Evolutionary conservation across 2,888 invertebrate genomes (phyloP), one percentile per base, ranked within the genome.

Genomic region (Tinea semifulvella): DNA sequence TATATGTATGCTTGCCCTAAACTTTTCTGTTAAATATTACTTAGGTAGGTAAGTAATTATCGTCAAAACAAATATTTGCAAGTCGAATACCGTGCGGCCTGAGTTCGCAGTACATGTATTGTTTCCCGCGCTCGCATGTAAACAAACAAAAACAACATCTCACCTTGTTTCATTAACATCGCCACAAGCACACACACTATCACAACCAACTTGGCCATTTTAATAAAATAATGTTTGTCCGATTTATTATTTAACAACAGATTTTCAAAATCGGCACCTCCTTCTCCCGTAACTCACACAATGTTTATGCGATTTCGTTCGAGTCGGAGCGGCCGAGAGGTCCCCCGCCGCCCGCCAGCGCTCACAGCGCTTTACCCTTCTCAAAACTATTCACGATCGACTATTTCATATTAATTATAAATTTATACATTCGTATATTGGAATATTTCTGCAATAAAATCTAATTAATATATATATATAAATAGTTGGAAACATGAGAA

Each of bases 151-250:
- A 45, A 28, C 18, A 18, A 18, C 10, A 18, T 17, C 76, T 66
- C 51, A 79, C 79, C 76, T 52, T 71, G 59, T 56, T 63, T 63
- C 16, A 74, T 62, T 50, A 75, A 72, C 46, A 72, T 51, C 26
- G 73, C 75, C 43, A 77, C 56, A n/a, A 79, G 60, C 46, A 75
- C 64, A 25, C 79, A 68, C 55, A 77, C 72, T 47, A 77, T 53
- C 36, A 75, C 49, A 35, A 65, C 56, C 20, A 77, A 56, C 50
- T 66, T 72, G 46, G 70, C 68, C 79, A 79, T 79, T 60, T 52
- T 53, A n/a, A 18, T 36, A 3, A 14, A 36, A 36, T 8, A 28
- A 28, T 22, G 25, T 22, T 22, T 8, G 11, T 28, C 18, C 18
- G 16, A 18, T 11, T n/a, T 18, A 36, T 36, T 36, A n/a, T n/a